A percentile compares a stretch with the other conserved stretches of the same genome.
Conservation (phyloP, 2,888 invertebrate species). For the Gandaritis pyraliata region DNA sequence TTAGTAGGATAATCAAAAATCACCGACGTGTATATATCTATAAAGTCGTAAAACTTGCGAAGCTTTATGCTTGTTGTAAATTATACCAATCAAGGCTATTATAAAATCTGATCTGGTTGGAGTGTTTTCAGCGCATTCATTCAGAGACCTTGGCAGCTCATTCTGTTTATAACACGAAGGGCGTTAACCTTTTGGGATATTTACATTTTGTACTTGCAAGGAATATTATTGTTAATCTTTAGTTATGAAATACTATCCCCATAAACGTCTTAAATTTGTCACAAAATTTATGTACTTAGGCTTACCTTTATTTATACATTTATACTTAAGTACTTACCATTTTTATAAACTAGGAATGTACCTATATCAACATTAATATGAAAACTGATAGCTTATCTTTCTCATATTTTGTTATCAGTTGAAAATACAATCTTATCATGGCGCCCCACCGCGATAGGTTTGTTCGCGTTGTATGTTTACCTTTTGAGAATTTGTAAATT, state of each 20-base stretch:
- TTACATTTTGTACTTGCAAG: slow-evolving; percentile 22
- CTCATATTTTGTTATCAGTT: slow-evolving; percentile 20
- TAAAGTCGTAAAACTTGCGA: too few species aligned
- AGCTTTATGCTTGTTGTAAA: slow-evolving; percentile 6
- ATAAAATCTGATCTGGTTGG: slow-evolving; percentile 16
- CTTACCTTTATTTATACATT: too few species aligned
- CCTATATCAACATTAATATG: not conserved
- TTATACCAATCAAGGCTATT: slow-evolving; percentile 20
- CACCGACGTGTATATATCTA: too few species aligned
- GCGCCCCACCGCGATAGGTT: slow-evolving; percentile 36
- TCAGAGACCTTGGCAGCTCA: slow-evolving; percentile 37
- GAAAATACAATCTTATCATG: slow-evolving; percentile 30
- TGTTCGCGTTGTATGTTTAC: slow-evolving; percentile 37
- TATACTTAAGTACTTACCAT: not conserved
- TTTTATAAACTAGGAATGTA: not conserved
- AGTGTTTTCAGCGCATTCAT: slow-evolving; percentile 34
- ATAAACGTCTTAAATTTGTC: too few species aligned
- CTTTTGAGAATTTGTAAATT: slow-evolving; percentile 11
- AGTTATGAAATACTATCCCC: too few species aligned
- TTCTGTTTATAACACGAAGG: slow-evolving; percentile 34
- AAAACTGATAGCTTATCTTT: slow-evolving; percentile 19
- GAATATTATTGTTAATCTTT: slow-evolving; percentile 24
- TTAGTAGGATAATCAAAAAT: too few species aligned
- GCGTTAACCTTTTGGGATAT: slow-evolving; percentile 29
- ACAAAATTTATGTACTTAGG: too few species aligned